Percentiles rank a stretch among this genome's conserved stretches.
Conservation (phyloP, 2,797 vertebrate species). For the Poliocrania exsul region DNA sequence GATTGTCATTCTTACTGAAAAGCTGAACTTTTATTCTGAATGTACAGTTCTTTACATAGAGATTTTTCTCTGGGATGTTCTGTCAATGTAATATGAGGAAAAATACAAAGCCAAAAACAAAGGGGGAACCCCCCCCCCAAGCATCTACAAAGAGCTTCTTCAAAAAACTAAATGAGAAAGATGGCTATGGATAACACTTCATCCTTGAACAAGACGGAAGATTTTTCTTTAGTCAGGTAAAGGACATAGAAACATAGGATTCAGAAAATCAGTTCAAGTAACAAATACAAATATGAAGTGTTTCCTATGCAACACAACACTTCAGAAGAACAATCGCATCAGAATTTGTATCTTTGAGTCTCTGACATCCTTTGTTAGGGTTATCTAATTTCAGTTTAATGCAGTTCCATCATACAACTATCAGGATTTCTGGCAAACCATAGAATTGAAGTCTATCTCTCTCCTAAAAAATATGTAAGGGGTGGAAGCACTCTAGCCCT, state of each 20-base stretch:
- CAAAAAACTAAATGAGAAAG: background rate
- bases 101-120: background rate
- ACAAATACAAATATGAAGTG: background rate
- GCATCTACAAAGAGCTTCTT: background rate
- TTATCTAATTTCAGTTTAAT: background rate
- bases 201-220: background rate
- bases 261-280: background rate
- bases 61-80: background rate
- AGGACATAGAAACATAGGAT: background rate
- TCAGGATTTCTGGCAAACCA: background rate
- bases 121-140: rapidly evolving
- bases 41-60: background rate
- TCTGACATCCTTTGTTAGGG: background rate
- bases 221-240: background rate
- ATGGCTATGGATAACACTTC: background rate
- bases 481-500: background rate
- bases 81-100: background rate
- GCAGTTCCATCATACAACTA: background rate
- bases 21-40: background rate
- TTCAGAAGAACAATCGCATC: background rate
- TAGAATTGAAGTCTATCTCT: background rate
- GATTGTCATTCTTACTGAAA: background rate
- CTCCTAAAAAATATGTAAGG: background rate
- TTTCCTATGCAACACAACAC: background rate
- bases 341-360: background rate